Percentiles rank a stretch among this genome's conserved stretches.
These are phyloP conservation scores for Strigamia crassipes DNA, from an alignment of 2,888 invertebrate species.

Conservation along the genomic window DNA sequence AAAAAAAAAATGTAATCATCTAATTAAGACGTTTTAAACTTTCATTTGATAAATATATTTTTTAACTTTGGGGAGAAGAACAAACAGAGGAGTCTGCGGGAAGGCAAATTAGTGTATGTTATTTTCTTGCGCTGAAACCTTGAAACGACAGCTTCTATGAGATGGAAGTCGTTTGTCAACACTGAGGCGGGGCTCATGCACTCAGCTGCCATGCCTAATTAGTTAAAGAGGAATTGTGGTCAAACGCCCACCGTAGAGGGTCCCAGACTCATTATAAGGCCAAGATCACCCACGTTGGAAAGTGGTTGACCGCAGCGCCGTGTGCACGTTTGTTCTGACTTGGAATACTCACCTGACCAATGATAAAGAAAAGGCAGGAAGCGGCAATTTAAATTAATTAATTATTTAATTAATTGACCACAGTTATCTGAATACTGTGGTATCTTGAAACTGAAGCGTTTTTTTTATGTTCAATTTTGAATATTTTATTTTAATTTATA, in stretches of 20 bases:
- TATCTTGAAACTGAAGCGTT: too few relatives aligned
- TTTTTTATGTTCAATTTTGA: too few relatives aligned
- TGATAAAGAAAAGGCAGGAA: neutral
- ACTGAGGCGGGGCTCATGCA: slow-evolving; percentile 21
- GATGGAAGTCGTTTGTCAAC: slow-evolving; percentile 11
- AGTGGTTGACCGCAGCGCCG: slow-evolving; percentile 11
- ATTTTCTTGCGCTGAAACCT: neutral
- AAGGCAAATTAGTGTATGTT: neutral
- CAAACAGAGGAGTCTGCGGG: neutral
- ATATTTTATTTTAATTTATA: too few relatives aligned
- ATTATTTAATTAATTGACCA: neutral
- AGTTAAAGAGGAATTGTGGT: slow-evolving; percentile 21
- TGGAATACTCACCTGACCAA: neutral
- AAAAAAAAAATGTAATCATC: too few relatives aligned
- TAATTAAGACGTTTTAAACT: too few relatives aligned
- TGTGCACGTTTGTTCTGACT: slow-evolving; percentile 11
- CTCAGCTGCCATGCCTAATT: slow-evolving; percentile 16
- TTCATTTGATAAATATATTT: too few relatives aligned
- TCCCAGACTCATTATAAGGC: slow-evolving; percentile 12
- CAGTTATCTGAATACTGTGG: too few relatives aligned
- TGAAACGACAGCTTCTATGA: slow-evolving; percentile 11
- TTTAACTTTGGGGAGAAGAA: too few relatives aligned
- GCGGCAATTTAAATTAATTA: too few relatives aligned
- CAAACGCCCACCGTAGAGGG: slow-evolving; percentile 4
- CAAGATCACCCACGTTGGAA: slow-evolving; percentile 20